Conservation (phyloP, 2,888 invertebrate species). For the Mechanitis messenoides region DNA sequence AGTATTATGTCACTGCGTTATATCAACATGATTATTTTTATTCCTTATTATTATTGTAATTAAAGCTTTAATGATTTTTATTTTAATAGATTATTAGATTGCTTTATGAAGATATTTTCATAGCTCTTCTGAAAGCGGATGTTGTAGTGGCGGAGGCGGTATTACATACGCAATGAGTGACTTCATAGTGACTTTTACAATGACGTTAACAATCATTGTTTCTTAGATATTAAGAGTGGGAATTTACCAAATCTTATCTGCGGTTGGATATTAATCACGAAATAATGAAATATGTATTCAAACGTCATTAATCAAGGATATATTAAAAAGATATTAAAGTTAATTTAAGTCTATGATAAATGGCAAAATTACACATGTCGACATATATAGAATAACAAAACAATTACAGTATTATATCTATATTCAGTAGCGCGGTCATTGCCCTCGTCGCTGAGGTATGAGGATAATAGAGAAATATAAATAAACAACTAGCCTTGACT, state of each 20-base stretch:
- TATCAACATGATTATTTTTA: conserved; percentile 32
- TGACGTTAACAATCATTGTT: conserved; percentile 26
- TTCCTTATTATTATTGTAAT: conserved; percentile 14
- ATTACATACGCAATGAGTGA: conserved; percentile 28
- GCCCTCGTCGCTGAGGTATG: conserved; percentile 24
- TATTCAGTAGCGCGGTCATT: conserved; percentile 18
- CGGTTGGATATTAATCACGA: conserved; percentile 25
- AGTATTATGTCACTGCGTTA: conserved; percentile 47
- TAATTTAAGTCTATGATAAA: too few species aligned
- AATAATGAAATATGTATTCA: conserved; percentile 10
- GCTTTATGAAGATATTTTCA: conserved; percentile 6
- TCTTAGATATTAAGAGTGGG: conserved; percentile 28
- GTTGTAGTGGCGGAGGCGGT: conserved; percentile 16
- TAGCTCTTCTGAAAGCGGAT: conserved; percentile 19
- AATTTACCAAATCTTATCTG: conserved; percentile 29
- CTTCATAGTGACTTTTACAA: conserved; percentile 22
- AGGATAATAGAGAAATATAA: conserved; percentile 4
- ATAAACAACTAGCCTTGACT: not conserved
- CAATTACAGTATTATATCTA: too few species aligned
- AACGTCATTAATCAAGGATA: not conserved
- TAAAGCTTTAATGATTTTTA: conserved; percentile 3
- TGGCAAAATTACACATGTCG: too few species aligned
- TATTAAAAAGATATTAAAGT: too few species aligned
- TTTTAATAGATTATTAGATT: conserved; percentile 9
- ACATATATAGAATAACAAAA: too few species aligned